A percentile compares a stretch with the other conserved stretches of the same genome.
Conservation (phyloP, 2,113 vertebrate genomes). For the Brachypteracias leptosomus region DNA sequence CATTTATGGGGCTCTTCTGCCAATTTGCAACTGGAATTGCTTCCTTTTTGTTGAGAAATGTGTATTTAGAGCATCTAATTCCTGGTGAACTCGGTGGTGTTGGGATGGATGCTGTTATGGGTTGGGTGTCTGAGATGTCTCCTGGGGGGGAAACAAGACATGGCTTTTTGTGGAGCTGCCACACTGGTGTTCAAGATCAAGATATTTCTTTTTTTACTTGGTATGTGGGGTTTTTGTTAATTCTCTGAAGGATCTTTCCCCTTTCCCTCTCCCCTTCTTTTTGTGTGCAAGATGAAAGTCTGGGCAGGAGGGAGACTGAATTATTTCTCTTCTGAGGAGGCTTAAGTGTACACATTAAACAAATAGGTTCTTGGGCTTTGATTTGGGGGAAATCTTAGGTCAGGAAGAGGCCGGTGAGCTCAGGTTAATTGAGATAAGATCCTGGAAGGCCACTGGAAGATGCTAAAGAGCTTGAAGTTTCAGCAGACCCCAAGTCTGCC, state of each 20-base stretch:
- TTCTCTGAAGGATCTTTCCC: not conserved
- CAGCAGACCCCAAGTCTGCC: not conserved
- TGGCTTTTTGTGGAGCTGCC: not conserved
- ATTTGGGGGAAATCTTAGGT: not conserved
- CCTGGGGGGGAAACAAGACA: too few species aligned
- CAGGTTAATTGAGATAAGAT: conserved; percentile 6
- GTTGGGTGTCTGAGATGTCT: not conserved
- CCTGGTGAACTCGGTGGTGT: not conserved
- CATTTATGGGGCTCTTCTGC: not conserved
- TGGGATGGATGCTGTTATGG: not conserved
- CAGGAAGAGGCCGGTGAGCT: not conserved
- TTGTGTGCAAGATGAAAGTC: not conserved
- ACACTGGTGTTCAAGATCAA: not conserved
- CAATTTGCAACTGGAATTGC: not conserved
- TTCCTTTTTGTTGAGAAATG: not conserved
- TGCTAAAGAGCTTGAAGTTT: not conserved
- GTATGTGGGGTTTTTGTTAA: fast-evolving
- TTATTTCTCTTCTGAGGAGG: not conserved
- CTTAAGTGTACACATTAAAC: conserved; percentile 23
- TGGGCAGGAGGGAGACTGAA: not conserved
- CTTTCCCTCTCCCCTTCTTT: not conserved
- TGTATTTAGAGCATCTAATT: not conserved
- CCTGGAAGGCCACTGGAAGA: too few species aligned
- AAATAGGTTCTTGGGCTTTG: conserved; percentile 16
- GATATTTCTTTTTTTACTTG: not conserved